phyloP scores from a whole-genome alignment of 2,888 invertebrate genomes.

The Andrena camellia region DNA sequence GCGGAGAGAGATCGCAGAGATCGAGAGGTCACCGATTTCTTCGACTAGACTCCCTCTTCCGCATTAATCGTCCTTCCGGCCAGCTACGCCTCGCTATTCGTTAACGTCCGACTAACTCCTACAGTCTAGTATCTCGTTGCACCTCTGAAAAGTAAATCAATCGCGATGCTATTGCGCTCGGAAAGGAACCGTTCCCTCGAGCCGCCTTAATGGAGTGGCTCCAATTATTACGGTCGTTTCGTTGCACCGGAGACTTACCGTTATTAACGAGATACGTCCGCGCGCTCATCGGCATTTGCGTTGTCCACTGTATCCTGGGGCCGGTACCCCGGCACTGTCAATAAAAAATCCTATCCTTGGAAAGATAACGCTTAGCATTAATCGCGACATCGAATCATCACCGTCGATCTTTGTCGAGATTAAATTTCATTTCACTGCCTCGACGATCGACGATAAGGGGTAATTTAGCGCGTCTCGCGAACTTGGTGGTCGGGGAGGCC shows the following conservation, averaged over 20 bases:
- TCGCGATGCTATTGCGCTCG: constrained; percentile 46
- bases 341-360: constrained; percentile 20
- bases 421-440: constrained; percentile 20
- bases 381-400: constrained; percentile 19
- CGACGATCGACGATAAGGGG: constrained; percentile 27
- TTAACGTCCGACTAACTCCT: neutral
- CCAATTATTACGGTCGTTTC: constrained; percentile 70
- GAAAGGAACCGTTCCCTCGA: constrained; percentile 59
- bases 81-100: neutral
- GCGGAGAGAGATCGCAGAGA: constrained; percentile 34
- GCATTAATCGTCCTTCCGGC: neutral
- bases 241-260: constrained; percentile 25
- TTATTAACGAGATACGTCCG: constrained; percentile 58
- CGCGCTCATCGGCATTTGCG: too few relatives aligned
- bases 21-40: constrained; percentile 26
- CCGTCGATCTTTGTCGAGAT: constrained; percentile 6
- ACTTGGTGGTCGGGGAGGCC: neutral
- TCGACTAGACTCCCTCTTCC: constrained; percentile 29
- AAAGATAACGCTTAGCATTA: neutral
- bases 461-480: constrained; percentile 24
- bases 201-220: constrained; percentile 60
- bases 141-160: constrained; percentile 46
- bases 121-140: too few relatives aligned
- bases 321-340: neutral
- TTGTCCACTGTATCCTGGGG: too few relatives aligned